These are phyloP conservation scores for Numenius phaeopus DNA, from an alignment of 2,797 vertebrate species.

Conservation along the genomic window DNA sequence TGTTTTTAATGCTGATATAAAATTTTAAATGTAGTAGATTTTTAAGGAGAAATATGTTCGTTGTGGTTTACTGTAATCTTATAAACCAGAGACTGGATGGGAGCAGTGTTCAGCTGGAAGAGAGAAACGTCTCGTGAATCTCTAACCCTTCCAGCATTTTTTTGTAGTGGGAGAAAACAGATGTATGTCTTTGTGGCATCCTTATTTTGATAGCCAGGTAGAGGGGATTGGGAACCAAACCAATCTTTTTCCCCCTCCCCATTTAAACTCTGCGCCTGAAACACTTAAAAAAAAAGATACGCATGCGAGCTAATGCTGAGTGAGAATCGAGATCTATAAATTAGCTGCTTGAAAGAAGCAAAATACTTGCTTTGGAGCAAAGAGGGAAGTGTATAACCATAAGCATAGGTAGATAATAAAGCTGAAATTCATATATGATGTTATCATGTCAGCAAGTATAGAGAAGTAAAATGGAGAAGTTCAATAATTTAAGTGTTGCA, in stretches of 20 bases:
- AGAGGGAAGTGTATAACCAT: neutral
- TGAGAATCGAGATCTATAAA: neutral
- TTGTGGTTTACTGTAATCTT: neutral
- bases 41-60: neutral
- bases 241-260: fast-evolving
- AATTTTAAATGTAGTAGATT: neutral
- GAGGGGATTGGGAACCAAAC: neutral
- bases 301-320: neutral
- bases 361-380: neutral
- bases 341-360: neutral
- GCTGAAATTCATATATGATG: neutral
- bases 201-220: neutral
- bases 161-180: neutral
- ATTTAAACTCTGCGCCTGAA: neutral
- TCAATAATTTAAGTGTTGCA: neutral
- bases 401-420: neutral
- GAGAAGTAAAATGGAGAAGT: neutral
- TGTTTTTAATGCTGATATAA: neutral
- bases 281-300: neutral
- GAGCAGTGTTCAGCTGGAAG: neutral
- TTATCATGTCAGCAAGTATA: neutral
- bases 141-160: neutral
- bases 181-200: neutral
- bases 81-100: neutral
- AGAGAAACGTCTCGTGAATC: neutral